Evolutionary conservation across 2,888 invertebrate genomes (phyloP).

Genomic region (Anaspis maculata): DNA sequence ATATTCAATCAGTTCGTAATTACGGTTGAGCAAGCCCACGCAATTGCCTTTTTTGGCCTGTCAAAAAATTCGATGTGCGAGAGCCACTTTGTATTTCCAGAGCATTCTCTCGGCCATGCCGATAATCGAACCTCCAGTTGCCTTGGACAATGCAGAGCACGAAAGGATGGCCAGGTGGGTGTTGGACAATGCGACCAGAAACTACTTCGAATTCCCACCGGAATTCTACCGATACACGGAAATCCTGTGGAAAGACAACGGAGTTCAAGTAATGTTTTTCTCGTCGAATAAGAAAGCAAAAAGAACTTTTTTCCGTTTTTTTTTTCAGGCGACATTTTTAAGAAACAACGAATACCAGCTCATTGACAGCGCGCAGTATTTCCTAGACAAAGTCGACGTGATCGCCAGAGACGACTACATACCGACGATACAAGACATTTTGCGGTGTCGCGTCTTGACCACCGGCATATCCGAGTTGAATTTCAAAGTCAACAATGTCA

Average conservation of each 20-base stretch:
- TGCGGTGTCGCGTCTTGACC: conserved; percentile 96
- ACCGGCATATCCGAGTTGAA: conserved; percentile 98
- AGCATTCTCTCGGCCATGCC: conserved; percentile 97
- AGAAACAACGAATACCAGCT: conserved; percentile 98
- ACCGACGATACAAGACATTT: conserved; percentile 95
- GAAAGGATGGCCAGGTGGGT: conserved; percentile 88
- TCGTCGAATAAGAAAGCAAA: conserved; percentile 1
- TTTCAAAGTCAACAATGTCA: conserved; percentile 67
- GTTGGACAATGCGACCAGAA: conserved; percentile 81
- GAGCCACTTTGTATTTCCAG: too few species aligned
- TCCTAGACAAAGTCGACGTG: conserved; percentile 90
- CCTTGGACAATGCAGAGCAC: conserved; percentile 80
- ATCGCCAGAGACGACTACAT: conserved; percentile 90
- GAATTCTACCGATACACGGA: conserved; percentile 96
- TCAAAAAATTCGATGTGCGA: too few species aligned
- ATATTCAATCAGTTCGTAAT: too few species aligned
- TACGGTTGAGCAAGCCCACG: too few species aligned
- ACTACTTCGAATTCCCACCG: conserved; percentile 80
- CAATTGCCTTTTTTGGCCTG: too few species aligned
- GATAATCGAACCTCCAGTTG: conserved; percentile 86
- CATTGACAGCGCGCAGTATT: conserved; percentile 99
- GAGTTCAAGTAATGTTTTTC: conserved; percentile 66
- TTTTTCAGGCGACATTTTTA: conserved; percentile 64
- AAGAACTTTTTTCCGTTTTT: too few species aligned
- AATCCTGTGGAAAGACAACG: conserved; percentile 88